Conservation (phyloP, 2,888 invertebrate species). For the Keiferia lycopersicella region DNA sequence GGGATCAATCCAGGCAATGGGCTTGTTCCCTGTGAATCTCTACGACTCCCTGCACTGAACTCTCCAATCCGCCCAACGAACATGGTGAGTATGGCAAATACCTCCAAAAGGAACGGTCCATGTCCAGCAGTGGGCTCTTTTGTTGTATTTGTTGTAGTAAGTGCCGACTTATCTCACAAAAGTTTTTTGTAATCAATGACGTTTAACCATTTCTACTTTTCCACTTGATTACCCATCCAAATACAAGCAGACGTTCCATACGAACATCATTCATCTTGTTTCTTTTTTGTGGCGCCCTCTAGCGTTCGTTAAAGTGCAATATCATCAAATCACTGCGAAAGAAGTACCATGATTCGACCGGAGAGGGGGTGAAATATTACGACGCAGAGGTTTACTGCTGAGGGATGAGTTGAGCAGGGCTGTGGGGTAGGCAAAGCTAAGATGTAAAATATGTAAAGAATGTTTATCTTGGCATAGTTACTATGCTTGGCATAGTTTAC, state of each 20-base stretch:
- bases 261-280: slow-evolving; percentile 66
- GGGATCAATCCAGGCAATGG: too few relatives aligned
- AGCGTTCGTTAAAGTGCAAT: slow-evolving; percentile 76
- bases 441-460: not conserved
- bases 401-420: slow-evolving; percentile 48
- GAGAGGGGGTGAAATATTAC: slow-evolving; percentile 76
- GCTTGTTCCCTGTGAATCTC: too few relatives aligned
- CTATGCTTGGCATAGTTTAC: too few relatives aligned
- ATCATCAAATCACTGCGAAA: slow-evolving; percentile 80
- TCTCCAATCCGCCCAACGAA: too few relatives aligned
- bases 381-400: slow-evolving; percentile 66
- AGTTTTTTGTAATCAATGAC: not conserved
- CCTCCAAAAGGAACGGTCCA: too few relatives aligned
- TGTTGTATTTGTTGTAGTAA: too few relatives aligned
- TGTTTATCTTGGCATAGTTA: too few relatives aligned
- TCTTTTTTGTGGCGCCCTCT: slow-evolving; percentile 58
- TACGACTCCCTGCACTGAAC: too few relatives aligned
- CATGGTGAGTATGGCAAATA: too few relatives aligned
- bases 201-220: not conserved
- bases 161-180: not conserved
- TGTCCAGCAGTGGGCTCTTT: too few relatives aligned
- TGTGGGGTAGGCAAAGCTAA: slow-evolving; percentile 34
- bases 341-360: slow-evolving; percentile 75
- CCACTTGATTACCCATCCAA: not conserved
- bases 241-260: slow-evolving; percentile 30